Evolutionary conservation across 2,888 invertebrate genomes (phyloP), one percentile per base, ranked within the genome.

Genomic region (Ormia ochracea): DNA sequence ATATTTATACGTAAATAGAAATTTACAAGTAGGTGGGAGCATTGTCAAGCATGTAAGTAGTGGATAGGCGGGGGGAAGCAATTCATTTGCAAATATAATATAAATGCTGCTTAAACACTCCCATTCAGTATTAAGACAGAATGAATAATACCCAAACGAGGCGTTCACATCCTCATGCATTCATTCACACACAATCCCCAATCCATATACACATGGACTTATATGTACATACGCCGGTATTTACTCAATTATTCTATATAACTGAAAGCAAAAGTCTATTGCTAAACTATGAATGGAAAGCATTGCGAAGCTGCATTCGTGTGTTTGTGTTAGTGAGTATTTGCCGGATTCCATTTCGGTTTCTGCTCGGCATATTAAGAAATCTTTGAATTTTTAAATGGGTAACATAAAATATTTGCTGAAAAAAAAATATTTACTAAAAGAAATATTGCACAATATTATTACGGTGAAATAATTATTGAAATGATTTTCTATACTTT

Each of bases 1-100:
- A 23, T 10, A 56, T 38, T 19, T 38, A 21, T 63, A 14, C 4
- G 28, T 19, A 56, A 73, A 65, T 56, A 36, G 28, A 56, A 65
- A 43, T 59, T 10, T 59, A 28, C 36, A 12, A n/a, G 28, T 10
- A 38, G 59, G 59, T 21, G 17, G 31, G 2, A 6, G 28, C 26
- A 7, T 41, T n/a, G 48, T 33, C 23, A 43, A 23, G n/a, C 41
- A 19, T 31, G 10, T 10, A 1, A 7, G 3, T 4, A 31, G 10
- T 31, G 36, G 23, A 19, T 19, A 45, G 1, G 41, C 21, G 14
- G 23, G 14, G 21, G 6, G 4, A 21, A 17, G 12, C 14, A 28
- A 65, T 50, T 36, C 33, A 3, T 19, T 31, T 19, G 9, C 21
- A 21, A 66, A 38, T 19, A 5, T 26, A 50, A 63, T 12, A 50